Evolutionary conservation across 2,888 invertebrate species (phyloP).

Genomic region (Metellina segmentata): DNA sequence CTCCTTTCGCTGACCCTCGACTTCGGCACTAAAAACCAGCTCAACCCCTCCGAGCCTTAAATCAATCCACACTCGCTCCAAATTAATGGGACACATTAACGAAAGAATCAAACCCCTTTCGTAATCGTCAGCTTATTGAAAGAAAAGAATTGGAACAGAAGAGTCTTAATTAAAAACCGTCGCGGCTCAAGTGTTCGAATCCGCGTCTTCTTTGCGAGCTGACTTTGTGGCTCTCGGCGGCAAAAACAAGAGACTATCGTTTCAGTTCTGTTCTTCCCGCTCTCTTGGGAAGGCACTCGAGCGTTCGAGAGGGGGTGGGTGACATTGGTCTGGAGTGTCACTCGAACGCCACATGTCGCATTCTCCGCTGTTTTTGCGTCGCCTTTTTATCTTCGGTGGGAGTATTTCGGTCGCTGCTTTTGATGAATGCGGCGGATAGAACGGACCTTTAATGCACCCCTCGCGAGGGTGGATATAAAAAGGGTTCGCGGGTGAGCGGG

Average conservation of each 20-base stretch:
- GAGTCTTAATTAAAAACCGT: neutral
- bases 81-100: too few species aligned
- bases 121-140: neutral
- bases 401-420: conserved; percentile 46
- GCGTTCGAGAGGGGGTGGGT: conserved; percentile 4
- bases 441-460: conserved; percentile 27
- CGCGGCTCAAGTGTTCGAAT: neutral
- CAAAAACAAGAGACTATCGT: conserved; percentile 5
- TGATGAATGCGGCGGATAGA: conserved; percentile 15
- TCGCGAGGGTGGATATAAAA: neutral
- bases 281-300: neutral
- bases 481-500: neutral
- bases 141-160: neutral
- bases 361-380: conserved; percentile 57
- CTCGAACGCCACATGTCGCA: conserved; percentile 68
- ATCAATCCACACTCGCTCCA: too few species aligned
- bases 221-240: neutral
- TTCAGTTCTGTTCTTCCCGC: too few species aligned
- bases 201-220: neutral
- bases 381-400: conserved; percentile 29
- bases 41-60: too few species aligned
- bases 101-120: too few species aligned
- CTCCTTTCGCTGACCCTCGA: too few species aligned
- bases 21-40: too few species aligned
- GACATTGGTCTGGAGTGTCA: conserved; percentile 58